Evolutionary conservation across 2,888 invertebrate genomes (phyloP), one percentile per base, ranked within the genome.

Genomic region (Ichneumon xanthorius): DNA sequence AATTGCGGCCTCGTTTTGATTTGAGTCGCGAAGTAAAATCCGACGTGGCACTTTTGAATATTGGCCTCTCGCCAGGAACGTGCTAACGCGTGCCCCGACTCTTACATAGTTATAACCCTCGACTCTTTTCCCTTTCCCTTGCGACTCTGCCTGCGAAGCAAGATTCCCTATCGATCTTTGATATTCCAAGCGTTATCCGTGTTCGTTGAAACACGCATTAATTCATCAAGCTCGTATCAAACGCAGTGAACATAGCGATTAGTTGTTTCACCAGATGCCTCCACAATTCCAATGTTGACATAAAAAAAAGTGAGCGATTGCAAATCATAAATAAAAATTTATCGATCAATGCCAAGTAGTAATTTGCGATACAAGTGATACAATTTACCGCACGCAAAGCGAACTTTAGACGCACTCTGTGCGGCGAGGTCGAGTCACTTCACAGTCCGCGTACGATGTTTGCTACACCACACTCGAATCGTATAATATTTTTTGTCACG

Each of bases 1-100:
- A 75, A 77, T 78, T 40, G 77, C 53, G 75, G 72, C 73, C 78
- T 77, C 82, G 77, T 85, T 86, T 83, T 78, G 82, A 85, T 87
- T 87, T 85, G 73, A 82, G 83, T 80, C 78, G 85, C 81, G 83
- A 72, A 77, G 73, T 82, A 78, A 84, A 87, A 84, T 84, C 48
- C 67, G 82, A 82, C 86, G 81, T 84, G 77, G 80, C 77, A 80
- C 73, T 84, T 86, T 80, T 77, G 68, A 81, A 85, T 83, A 84
- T 84, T 87, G 87, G 87, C 84, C 33, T 61, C 78, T 76, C 26
- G 86, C 86, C 87, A 87, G 75, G 50, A 79, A 73, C 77, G 76
- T 82, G 75, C 68, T 79, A 67, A 82, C 73, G 77, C 82, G 76
- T 80, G 75, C 75, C 73, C 61, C 48, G 40, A 79, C 79, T 73